These are phyloP conservation scores for Macropus fuliginosus DNA, from an alignment of 2,797 vertebrate genomes.

Conservation along the genomic window DNA sequence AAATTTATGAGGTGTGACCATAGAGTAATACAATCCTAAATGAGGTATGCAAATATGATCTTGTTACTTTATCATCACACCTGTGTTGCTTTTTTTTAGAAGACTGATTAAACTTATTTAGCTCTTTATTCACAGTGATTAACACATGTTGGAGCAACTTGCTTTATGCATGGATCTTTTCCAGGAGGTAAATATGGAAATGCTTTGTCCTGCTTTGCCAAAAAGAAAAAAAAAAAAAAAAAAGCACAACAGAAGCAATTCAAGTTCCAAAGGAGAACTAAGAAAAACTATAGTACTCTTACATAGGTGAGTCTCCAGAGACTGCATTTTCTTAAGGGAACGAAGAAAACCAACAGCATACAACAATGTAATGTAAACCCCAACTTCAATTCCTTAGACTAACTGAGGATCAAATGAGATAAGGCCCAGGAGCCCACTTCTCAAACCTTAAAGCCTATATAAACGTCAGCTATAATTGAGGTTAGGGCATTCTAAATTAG, in stretches of 20 bases:
- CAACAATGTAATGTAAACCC: not conserved
- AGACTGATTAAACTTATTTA: conserved; percentile 8
- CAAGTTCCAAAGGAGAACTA: not conserved
- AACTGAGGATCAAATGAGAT: not conserved
- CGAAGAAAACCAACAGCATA: not conserved
- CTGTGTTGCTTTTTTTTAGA: not conserved
- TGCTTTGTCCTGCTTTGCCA: not conserved
- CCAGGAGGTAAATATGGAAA: conserved; percentile 22
- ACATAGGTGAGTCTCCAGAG: not conserved
- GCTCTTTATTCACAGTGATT: conserved; percentile 3
- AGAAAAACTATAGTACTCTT: not conserved
- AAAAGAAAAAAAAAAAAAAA: not conserved
- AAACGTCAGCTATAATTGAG: not conserved
- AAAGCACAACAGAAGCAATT: not conserved
- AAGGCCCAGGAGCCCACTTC: not conserved
- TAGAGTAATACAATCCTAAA: conserved; percentile 48
- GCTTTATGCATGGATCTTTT: not conserved
- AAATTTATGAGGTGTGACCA: not conserved
- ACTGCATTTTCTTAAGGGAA: not conserved
- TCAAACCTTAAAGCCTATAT: not conserved
- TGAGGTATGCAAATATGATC: not conserved
- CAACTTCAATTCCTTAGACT: not conserved
- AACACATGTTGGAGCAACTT: not conserved
- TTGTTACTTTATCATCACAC: conserved; percentile 35
- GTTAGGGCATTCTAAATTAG: not conserved